A percentile compares a stretch with the other conserved stretches of the same genome.
Evolutionary conservation across 1,140 invertebrate genomes (phyloP).

Genomic region (Chlorops oryzae): DNA sequence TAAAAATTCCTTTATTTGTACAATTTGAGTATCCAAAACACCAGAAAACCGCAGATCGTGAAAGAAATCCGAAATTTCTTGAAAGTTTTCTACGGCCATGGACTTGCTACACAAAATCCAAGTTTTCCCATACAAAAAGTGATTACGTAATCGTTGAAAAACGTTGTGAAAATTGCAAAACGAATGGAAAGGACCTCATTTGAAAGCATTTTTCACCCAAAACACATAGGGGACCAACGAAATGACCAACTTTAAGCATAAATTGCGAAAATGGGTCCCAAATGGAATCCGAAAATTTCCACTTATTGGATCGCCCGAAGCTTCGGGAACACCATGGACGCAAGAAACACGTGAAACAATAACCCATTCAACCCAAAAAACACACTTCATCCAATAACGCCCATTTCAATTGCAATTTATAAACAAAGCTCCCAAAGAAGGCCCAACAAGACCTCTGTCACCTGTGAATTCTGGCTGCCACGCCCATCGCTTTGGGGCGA

Average conservation of each 20-base stretch:
- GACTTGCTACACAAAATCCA: no score
- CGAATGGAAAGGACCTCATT: slow-evolving; percentile 22
- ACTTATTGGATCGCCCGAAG: slow-evolving; percentile 25
- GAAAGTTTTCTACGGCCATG: no score
- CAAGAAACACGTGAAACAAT: slow-evolving; percentile 40
- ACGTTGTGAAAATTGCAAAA: slow-evolving; percentile 34
- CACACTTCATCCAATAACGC: background rate
- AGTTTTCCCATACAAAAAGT: slow-evolving; percentile 34
- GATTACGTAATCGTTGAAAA: slow-evolving; percentile 45
- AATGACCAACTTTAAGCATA: slow-evolving; percentile 53
- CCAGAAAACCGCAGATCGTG: no score
- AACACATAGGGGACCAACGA: slow-evolving; percentile 33
- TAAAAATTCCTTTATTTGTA: no score
- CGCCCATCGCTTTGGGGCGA: no score
- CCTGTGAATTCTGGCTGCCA: no score
- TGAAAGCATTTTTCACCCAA: slow-evolving; percentile 27
- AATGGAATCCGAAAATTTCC: slow-evolving; percentile 51
- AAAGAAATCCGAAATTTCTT: no score
- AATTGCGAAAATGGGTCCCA: slow-evolving; percentile 71
- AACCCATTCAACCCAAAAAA: slow-evolving; percentile 3
- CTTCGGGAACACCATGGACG: slow-evolving; percentile 18
- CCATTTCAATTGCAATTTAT: background rate
- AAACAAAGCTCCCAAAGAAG: slow-evolving; percentile 2
- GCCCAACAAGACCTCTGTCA: no score
- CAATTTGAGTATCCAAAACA: no score